Conservation (phyloP, 2,113 vertebrate genomes). For the Psilopogon haemacephalus region DNA sequence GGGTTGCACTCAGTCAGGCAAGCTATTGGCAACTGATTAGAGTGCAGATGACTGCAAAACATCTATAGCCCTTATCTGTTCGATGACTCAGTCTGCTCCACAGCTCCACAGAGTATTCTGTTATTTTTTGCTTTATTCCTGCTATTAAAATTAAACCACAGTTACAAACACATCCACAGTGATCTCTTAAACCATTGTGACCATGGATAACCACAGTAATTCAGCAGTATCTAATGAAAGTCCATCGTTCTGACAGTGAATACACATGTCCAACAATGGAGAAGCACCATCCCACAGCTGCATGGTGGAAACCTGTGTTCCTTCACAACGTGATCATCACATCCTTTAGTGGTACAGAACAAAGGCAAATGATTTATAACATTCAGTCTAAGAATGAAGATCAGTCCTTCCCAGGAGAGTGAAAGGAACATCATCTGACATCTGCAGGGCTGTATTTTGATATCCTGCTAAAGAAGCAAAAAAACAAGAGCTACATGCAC, state of each 20-base stretch:
- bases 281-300: not conserved
- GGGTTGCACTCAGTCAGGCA: not conserved
- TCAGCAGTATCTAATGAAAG: not conserved
- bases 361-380: not conserved
- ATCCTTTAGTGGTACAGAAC: not conserved
- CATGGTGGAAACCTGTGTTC: not conserved
- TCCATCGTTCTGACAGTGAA: not conserved
- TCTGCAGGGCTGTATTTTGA: not conserved
- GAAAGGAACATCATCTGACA: not conserved
- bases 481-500: accelerated
- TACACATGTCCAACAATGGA: accelerated
- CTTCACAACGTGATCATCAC: not conserved
- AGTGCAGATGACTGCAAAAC: not conserved
- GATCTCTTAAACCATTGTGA: not conserved
- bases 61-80: not conserved
- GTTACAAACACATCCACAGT: accelerated
- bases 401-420: not conserved
- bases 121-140: not conserved
- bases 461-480: accelerated
- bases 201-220: not conserved
- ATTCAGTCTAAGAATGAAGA: not conserved
- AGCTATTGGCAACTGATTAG: not conserved
- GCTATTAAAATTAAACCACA: not conserved
- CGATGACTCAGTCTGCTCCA: not conserved
- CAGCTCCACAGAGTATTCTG: not conserved